Base-by-base conservation (phyloP, 1,140 invertebrate species). In the Diabrotica undecimpunctata region DNA sequence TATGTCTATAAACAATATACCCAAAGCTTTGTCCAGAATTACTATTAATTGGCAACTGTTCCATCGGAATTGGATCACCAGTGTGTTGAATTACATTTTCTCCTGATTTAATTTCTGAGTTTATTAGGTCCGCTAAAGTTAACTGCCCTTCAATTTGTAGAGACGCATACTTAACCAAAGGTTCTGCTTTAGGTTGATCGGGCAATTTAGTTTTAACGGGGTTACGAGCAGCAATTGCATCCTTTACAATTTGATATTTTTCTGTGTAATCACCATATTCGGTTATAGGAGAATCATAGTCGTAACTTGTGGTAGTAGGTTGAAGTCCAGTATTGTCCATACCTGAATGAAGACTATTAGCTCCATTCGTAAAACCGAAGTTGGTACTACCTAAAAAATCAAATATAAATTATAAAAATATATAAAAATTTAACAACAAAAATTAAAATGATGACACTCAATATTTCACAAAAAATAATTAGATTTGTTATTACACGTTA, bases 301-400 rank as follows among this genome's bases (percentile, higher is more conserved):
- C 85, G 75, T 87, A 87, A 65, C 85, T 58, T 5, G 82, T 85
- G 10, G 83, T 79, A 69, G 82, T 80, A 0, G 83, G 74, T 54
- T 78, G 72, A 61, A 82, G 82, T 39, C 62, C 68, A 36, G 55
- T 56, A 58, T 69, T 69, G 50, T 66, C 57, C 11, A 12, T 9
- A 12, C 62, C 62, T 9, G 3, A 6, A 35, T 56, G 7, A 13
- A 50, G 13, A 51, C 7, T 51, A n/a, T 41, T 58, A 8, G 85
- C 84, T 39, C 88, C 88, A 69, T 84, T 83, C 74, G 84, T 83
- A 70, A 88, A 90, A 5, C 87, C 88, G 74, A 87, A 90, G 74
- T 84, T 89, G 0, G 88, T 89, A 12, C 88, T 87, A 9, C 88
- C 88, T 70, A 85, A 83, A 69, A 89, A 88, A 14, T 8, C 2